Percentiles rank a stretch among this genome's conserved stretches.
These are phyloP conservation scores for Xenopus tropicalis DNA, from an alignment of 2,113 vertebrate genomes.

Conservation along the genomic window UCB_Xtro_10.0 CM004447.2:27680501-27681000, in stretches of 20 bases:
- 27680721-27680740: background rate
- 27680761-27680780: background rate
- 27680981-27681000: too few relatives aligned
- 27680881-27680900: background rate
- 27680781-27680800: background rate
- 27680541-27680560: too few relatives aligned
- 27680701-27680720: too few relatives aligned
- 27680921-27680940: background rate
- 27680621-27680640: too few relatives aligned
- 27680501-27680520: too few relatives aligned
- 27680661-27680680: too few relatives aligned
- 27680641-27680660: too few relatives aligned
- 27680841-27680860: background rate
- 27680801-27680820: background rate
- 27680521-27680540: too few relatives aligned
- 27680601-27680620: too few relatives aligned
- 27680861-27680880: slow-evolving; percentile 3
- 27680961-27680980: background rate
- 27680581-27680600: too few relatives aligned
- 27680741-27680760: background rate
- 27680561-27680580: too few relatives aligned
- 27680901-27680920: background rate
- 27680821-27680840: slow-evolving; percentile 8
- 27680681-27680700: too few relatives aligned
- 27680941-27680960: background rate